These are phyloP conservation scores for Macropus fuliginosus DNA, from an alignment of 2,797 vertebrate genomes.

Conservation along the genomic window DNA sequence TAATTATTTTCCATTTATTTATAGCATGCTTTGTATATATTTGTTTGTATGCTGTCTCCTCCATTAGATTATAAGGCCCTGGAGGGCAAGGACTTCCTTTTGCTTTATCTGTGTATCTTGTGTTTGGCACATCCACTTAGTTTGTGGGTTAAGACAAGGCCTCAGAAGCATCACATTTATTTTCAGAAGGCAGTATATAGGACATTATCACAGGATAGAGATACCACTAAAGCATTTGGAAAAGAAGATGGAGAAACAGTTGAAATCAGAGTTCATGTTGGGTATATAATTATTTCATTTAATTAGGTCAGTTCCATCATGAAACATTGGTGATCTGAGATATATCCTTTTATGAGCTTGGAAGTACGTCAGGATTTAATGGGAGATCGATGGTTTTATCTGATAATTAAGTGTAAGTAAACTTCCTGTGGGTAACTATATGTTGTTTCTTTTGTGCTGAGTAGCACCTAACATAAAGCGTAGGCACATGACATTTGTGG, in stretches of 20 bases:
- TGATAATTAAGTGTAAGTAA: constrained; percentile 20
- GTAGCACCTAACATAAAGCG: too few species aligned
- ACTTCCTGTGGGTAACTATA: too few species aligned
- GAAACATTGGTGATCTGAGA: constrained; percentile 37
- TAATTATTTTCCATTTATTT: too few species aligned
- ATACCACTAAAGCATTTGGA: too few species aligned
- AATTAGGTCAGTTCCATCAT: constrained; percentile 2
- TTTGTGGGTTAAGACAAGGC: neutral
- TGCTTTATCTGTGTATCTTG: too few species aligned
- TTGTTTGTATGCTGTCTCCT: too few species aligned
- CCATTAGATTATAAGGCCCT: constrained; percentile 5
- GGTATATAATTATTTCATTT: neutral
- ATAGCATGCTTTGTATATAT: too few species aligned
- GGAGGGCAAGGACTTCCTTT: neutral
- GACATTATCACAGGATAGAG: neutral
- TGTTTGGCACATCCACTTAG: neutral
- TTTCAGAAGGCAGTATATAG: neutral
- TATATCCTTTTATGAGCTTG: constrained; percentile 62
- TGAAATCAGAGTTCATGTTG: neutral
- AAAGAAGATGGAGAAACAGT: neutral
- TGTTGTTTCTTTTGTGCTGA: too few species aligned
- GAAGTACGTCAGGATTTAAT: constrained; percentile 51
- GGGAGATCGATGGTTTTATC: constrained; percentile 56
- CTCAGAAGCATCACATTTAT: neutral
- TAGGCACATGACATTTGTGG: too few species aligned